Evolutionary conservation across 2,797 vertebrate species (phyloP), one percentile per base, ranked within the genome.

Genomic region (Erpetoichthys calabaricus): DNA sequence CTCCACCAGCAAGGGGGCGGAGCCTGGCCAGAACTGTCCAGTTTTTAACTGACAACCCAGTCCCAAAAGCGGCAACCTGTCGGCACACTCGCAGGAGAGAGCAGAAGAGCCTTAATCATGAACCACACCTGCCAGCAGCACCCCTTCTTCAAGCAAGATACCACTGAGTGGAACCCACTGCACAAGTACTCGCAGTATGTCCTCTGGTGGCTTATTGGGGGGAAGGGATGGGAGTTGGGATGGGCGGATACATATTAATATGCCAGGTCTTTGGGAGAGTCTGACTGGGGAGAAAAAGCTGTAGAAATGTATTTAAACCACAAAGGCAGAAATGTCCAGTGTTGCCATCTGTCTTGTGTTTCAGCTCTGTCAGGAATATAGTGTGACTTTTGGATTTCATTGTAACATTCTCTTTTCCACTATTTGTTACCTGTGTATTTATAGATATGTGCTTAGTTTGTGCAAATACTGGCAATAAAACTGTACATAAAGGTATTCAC

Each of bases 391-490:
- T 62, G 72, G 65, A 68, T 77, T 70, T 81, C 72, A 73, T 70
- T 75, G 76, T 90, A 89, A 89, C 86, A 78, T 83, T 81, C 70
- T 85, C 79, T 82, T 89, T 90, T 91, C 83, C 89, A 86, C 83
- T 83, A 82, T 91, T 85, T 80, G 79, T 86, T 85, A 76, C 81
- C 78, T 68, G 83, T 94, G 91, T 92, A 91, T 97, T 95, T 94
- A 91, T 90, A 92, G 89, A 91, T 86, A 85, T 89, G 82, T 88
- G 90, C 91, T 97, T 91, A 91, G 83, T 76, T 86, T 86, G 83
- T 85, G 80, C 80, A 89, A 89, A 85, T 84, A 84, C 79, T 77
- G 81, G 81, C 82, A 87, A 91, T 92, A 88, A 93, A 94, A 82
- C 86, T 97, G 94, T 98, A 96, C 87, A 98, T 89, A 86, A 91